Conservation (phyloP, 1,140 invertebrate species). For the Drosophila truncata region DNA sequence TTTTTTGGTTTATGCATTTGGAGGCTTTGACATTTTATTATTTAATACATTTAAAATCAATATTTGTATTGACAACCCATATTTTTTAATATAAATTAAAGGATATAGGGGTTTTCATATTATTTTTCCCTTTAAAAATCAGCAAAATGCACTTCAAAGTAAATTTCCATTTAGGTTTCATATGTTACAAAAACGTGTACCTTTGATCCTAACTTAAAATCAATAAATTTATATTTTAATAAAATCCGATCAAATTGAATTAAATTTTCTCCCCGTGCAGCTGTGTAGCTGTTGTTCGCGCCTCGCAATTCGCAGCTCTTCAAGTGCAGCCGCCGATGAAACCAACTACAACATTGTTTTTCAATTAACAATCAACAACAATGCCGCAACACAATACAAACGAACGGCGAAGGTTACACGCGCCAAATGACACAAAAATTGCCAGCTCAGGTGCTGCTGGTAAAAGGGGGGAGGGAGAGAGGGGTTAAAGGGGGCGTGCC, state of each 20-base stretch:
- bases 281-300: conserved; percentile 45
- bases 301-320: conserved; percentile 70
- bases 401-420: conserved; percentile 67
- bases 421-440: conserved; percentile 78
- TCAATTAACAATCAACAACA: conserved; percentile 83
- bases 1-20: background rate
- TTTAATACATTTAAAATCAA: too few relatives aligned
- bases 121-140: background rate
- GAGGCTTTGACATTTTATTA: background rate
- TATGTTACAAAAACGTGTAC: background rate
- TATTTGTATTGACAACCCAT: too few relatives aligned
- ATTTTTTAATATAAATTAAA: too few relatives aligned
- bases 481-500: background rate
- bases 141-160: background rate
- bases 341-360: conserved; percentile 78
- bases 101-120: too few relatives aligned
- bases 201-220: background rate
- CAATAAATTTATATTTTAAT: background rate
- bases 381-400: conserved; percentile 65
- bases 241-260: background rate
- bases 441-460: conserved; percentile 60
- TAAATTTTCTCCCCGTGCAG: conserved; percentile 11
- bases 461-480: background rate
- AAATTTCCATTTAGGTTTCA: background rate
- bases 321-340: conserved; percentile 65